Percentiles rank a stretch among this genome's conserved stretches.
Evolutionary conservation across 2,888 invertebrate genomes (phyloP).

Genomic region (Cheilosia vulpina): DNA sequence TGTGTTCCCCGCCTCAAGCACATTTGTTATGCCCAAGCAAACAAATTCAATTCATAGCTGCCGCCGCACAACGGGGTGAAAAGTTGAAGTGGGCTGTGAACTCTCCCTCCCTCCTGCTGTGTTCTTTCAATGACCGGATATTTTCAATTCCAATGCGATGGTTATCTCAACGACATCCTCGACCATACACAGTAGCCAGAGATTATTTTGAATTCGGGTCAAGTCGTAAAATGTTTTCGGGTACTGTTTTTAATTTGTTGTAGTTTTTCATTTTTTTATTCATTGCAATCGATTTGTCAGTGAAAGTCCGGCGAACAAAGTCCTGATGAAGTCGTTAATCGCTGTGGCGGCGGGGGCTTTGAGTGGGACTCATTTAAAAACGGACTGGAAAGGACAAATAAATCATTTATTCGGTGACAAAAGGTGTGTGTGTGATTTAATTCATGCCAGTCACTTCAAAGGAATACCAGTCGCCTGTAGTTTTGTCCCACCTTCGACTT

Average conservation of each 20-base stretch:
- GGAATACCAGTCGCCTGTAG: no score
- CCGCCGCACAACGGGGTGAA: not conserved
- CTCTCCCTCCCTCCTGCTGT: slow-evolving; percentile 11
- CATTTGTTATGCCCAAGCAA: slow-evolving; percentile 19
- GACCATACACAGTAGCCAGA: not conserved
- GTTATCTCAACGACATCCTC: slow-evolving; percentile 24
- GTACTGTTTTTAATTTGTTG: slow-evolving; percentile 40
- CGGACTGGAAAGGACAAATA: no score
- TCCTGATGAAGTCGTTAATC: slow-evolving; percentile 8
- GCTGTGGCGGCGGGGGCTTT: not conserved
- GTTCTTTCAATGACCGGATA: slow-evolving; percentile 16
- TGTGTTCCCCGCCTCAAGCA: slow-evolving; percentile 16
- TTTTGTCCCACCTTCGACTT: no score
- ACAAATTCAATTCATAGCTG: slow-evolving; percentile 10
- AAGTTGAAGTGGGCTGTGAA: not conserved
- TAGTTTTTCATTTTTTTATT: not conserved
- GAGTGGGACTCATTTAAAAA: not conserved
- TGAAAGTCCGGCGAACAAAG: not conserved
- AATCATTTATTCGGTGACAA: no score
- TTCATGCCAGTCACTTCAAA: no score
- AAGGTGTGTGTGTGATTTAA: no score
- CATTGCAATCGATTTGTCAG: not conserved
- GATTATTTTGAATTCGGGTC: slow-evolving; percentile 35
- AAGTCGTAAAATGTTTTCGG: slow-evolving; percentile 18
- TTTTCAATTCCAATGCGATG: slow-evolving; percentile 35